phyloP scores from a whole-genome alignment of 2,797 vertebrate genomes.

The Rallus crepitans region DNA sequence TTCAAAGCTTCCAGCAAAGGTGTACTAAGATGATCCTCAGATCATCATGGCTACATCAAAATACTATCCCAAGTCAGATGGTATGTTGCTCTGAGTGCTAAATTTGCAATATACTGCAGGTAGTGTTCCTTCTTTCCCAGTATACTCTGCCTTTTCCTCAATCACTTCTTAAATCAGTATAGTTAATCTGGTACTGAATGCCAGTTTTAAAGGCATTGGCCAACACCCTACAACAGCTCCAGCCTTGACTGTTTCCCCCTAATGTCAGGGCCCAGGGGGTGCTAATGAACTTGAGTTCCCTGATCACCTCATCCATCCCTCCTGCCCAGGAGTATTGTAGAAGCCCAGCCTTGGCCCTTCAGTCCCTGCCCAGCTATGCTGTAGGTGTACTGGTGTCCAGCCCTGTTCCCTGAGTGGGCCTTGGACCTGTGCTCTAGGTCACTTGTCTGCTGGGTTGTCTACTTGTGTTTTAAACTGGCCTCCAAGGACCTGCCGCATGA shows the following conservation, averaged over 20 bases:
- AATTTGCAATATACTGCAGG: too few species aligned
- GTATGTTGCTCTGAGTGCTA: neutral
- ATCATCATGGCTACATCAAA: neutral
- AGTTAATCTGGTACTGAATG: too few species aligned
- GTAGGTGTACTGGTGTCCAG: neutral
- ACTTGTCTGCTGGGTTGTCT: neutral
- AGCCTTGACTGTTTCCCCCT: neutral
- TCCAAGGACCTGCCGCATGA: neutral
- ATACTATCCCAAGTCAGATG: neutral
- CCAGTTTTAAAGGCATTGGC: neutral
- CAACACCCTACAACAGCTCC: neutral
- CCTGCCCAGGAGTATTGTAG: neutral
- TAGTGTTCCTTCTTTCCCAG: neutral
- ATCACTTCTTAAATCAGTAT: neutral
- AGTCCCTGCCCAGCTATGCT: neutral
- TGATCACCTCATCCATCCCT: neutral
- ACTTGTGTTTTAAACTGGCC: neutral
- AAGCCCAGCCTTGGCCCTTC: neutral
- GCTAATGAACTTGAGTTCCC: neutral
- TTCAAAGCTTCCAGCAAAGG: neutral
- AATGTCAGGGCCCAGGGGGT: neutral
- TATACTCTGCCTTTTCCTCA: neutral
- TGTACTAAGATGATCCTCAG: neutral
- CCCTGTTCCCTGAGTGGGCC: neutral
- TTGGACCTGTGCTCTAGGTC: neutral